These are phyloP conservation scores for Pseudococcus viburni DNA, from an alignment of 2,888 invertebrate species.

Conservation along the genomic window DNA sequence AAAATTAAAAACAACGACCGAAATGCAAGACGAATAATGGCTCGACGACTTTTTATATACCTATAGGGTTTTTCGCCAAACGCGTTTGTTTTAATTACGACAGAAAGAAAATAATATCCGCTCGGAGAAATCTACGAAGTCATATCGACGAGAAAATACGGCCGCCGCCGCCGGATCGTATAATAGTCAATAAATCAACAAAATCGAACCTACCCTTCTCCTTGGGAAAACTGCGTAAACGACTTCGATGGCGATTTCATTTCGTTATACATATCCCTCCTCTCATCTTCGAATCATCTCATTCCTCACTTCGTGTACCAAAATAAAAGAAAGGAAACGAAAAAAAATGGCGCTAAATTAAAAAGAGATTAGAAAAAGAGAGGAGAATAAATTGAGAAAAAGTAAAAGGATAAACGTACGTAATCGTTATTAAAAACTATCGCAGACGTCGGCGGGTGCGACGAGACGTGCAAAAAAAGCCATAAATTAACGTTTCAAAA, in stretches of 20 bases:
- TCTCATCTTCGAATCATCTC: neutral
- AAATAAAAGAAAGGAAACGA: neutral
- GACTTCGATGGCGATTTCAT: neutral
- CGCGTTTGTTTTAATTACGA: constrained; percentile 2
- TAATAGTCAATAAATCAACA: constrained; percentile 15
- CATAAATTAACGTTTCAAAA: constrained; percentile 57
- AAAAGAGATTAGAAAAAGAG: constrained; percentile 53
- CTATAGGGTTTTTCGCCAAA: neutral
- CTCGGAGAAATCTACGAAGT: neutral
- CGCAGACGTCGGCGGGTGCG: constrained; percentile 18
- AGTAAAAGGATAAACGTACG: constrained; percentile 55
- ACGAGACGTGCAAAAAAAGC: constrained; percentile 44
- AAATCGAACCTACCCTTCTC: constrained; percentile 6
- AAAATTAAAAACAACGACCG: neutral
- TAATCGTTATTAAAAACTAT: constrained; percentile 57
- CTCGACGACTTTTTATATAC: neutral
- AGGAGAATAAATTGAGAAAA: constrained; percentile 31
- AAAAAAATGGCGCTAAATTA: constrained; percentile 29
- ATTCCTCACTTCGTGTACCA: neutral
- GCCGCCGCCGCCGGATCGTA: neutral
- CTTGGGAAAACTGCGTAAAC: neutral
- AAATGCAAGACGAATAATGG: neutral
- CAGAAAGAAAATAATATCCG: neutral
- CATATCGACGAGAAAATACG: neutral
- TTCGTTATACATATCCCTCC: constrained; percentile 22